A percentile compares a stretch with the other conserved stretches of the same genome.
Conservation (phyloP, 2,113 vertebrate species). For the Salvelinus alpinus region DNA sequence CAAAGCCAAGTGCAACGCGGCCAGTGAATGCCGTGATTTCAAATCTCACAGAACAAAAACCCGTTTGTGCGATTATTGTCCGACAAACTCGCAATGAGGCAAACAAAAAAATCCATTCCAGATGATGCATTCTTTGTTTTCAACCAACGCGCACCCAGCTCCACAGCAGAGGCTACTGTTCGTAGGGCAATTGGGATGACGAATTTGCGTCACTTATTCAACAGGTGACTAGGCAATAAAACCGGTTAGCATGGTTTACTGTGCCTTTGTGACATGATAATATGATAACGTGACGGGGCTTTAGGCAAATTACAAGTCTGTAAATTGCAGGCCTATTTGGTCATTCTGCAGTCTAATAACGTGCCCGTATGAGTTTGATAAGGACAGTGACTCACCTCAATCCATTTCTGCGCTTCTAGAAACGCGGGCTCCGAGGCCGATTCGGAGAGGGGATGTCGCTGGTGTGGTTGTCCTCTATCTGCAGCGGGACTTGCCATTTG, state of each 20-base stretch:
- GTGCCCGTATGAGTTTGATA: background rate
- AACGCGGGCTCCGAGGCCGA: constrained; percentile 80
- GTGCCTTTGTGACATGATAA: background rate
- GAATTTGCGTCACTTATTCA: constrained; percentile 44
- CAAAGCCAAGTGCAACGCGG: background rate
- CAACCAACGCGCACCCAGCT: constrained; percentile 37
- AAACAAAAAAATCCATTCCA: constrained; percentile 53
- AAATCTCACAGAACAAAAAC: constrained; percentile 64
- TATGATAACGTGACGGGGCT: no score
- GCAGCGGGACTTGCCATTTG: constrained; percentile 86
- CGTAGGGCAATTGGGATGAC: background rate
- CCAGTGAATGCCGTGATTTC: constrained; percentile 51
- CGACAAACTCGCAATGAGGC: constrained; percentile 45
- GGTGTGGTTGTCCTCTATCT: constrained; percentile 73
- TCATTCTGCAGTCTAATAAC: background rate
- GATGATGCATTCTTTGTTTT: constrained; percentile 69
- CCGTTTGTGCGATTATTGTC: constrained; percentile 62
- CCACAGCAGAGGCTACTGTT: no score
- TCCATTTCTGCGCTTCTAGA: constrained; percentile 91
- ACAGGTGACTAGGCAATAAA: constrained; percentile 62
- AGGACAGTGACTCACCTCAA: constrained; percentile 81
- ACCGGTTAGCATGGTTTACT: background rate
- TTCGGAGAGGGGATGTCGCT: constrained; percentile 70
- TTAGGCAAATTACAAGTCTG: background rate
- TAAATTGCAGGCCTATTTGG: background rate